Evolutionary conservation across 1,140 invertebrate genomes (phyloP).

Genomic region (Drosophila aff.): DNA sequence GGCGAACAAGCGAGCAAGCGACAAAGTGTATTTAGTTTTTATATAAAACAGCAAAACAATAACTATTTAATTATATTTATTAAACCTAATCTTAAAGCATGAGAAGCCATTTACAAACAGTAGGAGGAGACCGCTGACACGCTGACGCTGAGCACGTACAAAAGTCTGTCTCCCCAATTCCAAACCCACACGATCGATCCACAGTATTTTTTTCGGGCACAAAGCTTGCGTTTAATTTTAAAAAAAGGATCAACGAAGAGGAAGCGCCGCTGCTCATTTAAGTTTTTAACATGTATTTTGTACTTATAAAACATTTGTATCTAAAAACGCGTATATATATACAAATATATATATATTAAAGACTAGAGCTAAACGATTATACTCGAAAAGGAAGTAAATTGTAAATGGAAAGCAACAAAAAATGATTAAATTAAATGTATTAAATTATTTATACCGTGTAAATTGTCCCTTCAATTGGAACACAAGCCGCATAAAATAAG

Average conservation of each 20-base stretch:
- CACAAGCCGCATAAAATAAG: not conserved
- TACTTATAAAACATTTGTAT: slow-evolving; percentile 68
- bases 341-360: slow-evolving; percentile 16
- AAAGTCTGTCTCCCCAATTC: slow-evolving; percentile 46
- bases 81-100: slow-evolving; percentile 16
- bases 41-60: slow-evolving; percentile 34
- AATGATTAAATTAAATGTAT: slow-evolving; percentile 59
- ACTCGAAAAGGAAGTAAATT: slow-evolving; percentile 55
- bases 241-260: slow-evolving; percentile 52
- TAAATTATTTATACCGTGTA: slow-evolving; percentile 74
- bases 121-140: slow-evolving; percentile 33
- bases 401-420: slow-evolving; percentile 57
- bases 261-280: slow-evolving; percentile 65
- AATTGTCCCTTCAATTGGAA: slow-evolving; percentile 43
- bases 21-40: slow-evolving; percentile 53
- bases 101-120: slow-evolving; percentile 45
- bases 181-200: slow-evolving; percentile 11
- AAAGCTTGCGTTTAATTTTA: slow-evolving; percentile 57
- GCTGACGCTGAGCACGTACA: slow-evolving; percentile 35
- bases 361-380: slow-evolving; percentile 50
- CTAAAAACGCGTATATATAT: slow-evolving; percentile 36
- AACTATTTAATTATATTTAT: slow-evolving; percentile 51
- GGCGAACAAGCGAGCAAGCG: slow-evolving; percentile 34
- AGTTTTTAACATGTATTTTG: slow-evolving; percentile 77
- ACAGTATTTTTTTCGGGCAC: slow-evolving; percentile 73